These are phyloP conservation scores for Myocastor coypus DNA, from an alignment of 2,113 vertebrate species.

Conservation along the genomic window DNA sequence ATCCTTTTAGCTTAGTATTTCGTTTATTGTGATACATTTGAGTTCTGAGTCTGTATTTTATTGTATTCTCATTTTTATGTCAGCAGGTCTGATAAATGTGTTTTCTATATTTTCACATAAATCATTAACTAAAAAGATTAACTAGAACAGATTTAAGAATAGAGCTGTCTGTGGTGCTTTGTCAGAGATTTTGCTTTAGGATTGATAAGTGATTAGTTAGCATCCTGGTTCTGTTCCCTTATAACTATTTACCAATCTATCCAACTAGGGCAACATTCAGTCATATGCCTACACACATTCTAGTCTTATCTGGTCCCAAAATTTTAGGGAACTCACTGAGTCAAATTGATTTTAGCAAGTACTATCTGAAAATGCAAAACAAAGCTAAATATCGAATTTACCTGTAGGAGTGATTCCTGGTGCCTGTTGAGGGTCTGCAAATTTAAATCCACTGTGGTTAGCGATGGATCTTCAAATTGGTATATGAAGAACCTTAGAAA, in stretches of 20 bases:
- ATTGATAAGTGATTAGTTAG: constrained; percentile 36
- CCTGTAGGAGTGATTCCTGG: background rate
- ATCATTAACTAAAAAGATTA: constrained; percentile 6
- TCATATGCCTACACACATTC: constrained; percentile 2
- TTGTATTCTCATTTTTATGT: background rate
- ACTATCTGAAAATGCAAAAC: background rate
- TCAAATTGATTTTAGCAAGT: background rate
- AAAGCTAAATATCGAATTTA: background rate
- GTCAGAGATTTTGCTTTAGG: background rate
- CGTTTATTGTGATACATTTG: background rate
- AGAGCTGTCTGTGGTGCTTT: background rate
- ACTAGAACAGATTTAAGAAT: constrained; percentile 8
- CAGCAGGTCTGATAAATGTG: background rate
- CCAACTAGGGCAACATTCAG: background rate
- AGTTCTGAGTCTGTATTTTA: constrained; percentile 20
- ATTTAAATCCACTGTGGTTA: background rate
- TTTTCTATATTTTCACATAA: constrained; percentile 1
- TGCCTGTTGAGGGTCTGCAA: background rate
- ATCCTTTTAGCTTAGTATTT: constrained; percentile 51
- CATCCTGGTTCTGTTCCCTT: background rate
- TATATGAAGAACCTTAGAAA: background rate
- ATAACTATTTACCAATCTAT: background rate
- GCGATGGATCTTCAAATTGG: background rate
- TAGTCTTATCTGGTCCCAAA: background rate
- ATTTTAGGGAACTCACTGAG: background rate